These are phyloP conservation scores for Eublepharis macularius DNA, from an alignment of 2,113 vertebrate species.

Conservation along the genomic window DNA sequence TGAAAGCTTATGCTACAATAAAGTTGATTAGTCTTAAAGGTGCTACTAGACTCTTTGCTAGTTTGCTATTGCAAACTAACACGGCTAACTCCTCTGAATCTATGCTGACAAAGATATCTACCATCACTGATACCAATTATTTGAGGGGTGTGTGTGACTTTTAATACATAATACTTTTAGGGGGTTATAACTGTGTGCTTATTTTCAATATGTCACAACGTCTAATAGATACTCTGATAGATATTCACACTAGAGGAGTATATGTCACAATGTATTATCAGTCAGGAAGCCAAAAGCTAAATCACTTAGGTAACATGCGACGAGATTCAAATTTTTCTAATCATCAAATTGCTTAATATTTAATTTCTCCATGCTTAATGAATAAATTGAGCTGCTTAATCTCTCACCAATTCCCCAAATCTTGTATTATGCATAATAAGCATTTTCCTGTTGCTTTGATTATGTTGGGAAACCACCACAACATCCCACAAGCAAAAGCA, in stretches of 20 bases:
- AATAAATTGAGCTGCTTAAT: constrained; percentile 6
- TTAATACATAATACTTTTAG: neutral
- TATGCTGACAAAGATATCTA: no score
- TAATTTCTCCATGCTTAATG: neutral
- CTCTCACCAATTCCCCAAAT: constrained; percentile 1
- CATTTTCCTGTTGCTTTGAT: neutral
- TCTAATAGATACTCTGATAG: neutral
- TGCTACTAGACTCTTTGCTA: no score
- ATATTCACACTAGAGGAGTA: neutral
- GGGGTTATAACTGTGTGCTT: neutral
- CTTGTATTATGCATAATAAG: neutral
- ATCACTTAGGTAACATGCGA: neutral
- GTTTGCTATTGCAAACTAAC: no score
- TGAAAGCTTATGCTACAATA: no score
- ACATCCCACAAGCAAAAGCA: neutral
- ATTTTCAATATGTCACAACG: neutral
- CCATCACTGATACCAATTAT: no score
- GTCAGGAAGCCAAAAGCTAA: neutral
- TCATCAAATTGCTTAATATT: constrained; percentile 12
- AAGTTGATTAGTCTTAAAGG: no score
- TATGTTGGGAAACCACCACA: neutral
- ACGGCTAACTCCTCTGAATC: no score
- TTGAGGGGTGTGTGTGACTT: no score
- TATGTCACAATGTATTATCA: neutral
- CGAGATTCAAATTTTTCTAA: neutral